Conservation (phyloP, 2,797 vertebrate genomes). For the Typhlichthys eigenmanni region DNA sequence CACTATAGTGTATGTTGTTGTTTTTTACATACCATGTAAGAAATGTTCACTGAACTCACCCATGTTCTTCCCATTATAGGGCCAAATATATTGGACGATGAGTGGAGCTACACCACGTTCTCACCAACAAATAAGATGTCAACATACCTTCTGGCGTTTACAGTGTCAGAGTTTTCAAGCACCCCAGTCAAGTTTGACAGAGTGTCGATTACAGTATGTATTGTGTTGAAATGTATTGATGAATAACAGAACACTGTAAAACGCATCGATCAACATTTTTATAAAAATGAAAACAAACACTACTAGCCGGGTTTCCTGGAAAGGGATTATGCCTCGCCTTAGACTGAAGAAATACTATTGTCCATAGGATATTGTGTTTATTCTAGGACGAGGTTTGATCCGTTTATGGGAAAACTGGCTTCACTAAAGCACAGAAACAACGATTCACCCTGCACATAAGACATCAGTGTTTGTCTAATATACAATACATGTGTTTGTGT, state of each 20-base stretch:
- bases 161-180: constrained; percentile 53
- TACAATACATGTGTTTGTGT: neutral
- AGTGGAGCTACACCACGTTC: constrained; percentile 65
- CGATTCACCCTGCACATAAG: neutral
- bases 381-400: no score
- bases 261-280: no score
- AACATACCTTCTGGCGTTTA: constrained; percentile 76
- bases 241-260: neutral
- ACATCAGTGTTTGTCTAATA: constrained; percentile 2
- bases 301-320: no score
- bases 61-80: constrained; percentile 19
- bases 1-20: neutral
- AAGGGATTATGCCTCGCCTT: no score
- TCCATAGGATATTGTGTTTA: no score
- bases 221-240: neutral
- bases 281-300: no score
- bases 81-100: rapidly evolving
- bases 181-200: rapidly evolving
- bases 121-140: constrained; percentile 66
- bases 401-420: neutral
- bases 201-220: constrained; percentile 50
- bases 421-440: neutral
- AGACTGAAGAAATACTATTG: no score
- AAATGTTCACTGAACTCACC: neutral
- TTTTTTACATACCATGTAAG: neutral